Evolutionary conservation across 2,888 invertebrate species (phyloP).

Genomic region (Thereva nobilitata): DNA sequence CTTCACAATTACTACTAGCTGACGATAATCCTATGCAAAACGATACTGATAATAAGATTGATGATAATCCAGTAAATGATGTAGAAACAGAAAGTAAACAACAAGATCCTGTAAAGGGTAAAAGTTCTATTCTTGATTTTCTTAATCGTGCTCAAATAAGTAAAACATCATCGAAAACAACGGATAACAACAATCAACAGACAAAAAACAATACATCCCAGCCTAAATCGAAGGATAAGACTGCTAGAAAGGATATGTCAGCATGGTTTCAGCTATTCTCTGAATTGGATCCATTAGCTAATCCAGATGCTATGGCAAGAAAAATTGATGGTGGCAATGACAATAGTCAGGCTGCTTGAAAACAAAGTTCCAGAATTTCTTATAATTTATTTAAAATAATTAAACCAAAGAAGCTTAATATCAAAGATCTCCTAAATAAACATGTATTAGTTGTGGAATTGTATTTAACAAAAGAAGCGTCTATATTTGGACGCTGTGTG

Average conservation of each 20-base stretch:
- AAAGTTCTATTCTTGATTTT: conserved; percentile 40
- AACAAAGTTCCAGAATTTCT: background rate
- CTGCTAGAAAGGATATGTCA: conserved; percentile 61
- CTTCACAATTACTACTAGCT: conserved; percentile 61
- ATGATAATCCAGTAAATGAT: background rate
- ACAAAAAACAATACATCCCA: conserved; percentile 4
- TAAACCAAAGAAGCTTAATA: conserved; percentile 20
- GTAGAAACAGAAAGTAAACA: background rate
- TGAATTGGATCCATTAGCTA: conserved; percentile 88
- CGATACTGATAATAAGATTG: background rate
- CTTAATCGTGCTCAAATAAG: conserved; percentile 36
- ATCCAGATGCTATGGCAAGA: conserved; percentile 68
- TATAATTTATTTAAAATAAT: background rate
- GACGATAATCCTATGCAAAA: conserved; percentile 25
- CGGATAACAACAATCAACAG: conserved; percentile 1
- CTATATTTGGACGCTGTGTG: background rate
- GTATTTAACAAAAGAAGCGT: conserved; percentile 5
- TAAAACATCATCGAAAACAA: conserved; percentile 9
- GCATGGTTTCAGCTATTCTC: conserved; percentile 91
- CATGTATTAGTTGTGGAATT: conserved; percentile 11
- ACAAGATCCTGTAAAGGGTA: conserved; percentile 34
- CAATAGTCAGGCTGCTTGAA: conserved; percentile 62
- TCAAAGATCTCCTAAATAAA: conserved; percentile 22
- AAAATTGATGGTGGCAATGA: conserved; percentile 51
- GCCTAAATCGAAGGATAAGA: conserved; percentile 34